Evolutionary conservation across 2,888 invertebrate genomes (phyloP).

Genomic region (Icerya purchasi): DNA sequence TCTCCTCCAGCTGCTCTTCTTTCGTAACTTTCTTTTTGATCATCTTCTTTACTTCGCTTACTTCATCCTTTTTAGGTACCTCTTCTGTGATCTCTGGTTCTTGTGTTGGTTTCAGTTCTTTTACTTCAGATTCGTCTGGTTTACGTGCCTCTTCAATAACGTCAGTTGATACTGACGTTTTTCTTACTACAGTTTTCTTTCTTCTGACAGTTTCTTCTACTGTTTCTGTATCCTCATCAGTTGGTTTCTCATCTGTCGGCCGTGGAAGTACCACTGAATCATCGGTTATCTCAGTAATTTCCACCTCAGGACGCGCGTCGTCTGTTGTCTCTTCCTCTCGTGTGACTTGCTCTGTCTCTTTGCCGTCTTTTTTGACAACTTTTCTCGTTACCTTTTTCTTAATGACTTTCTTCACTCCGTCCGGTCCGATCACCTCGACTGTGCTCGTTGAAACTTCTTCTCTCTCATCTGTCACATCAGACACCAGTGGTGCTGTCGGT

Average conservation of each 20-base stretch:
- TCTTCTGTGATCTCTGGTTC: background rate
- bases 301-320: no score
- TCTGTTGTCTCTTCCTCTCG: conserved; percentile 17
- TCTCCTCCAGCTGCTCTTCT: no score
- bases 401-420: no score
- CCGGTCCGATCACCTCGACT: no score
- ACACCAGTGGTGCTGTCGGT: no score
- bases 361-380: conserved; percentile 19
- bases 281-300: background rate
- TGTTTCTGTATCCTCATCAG: conserved; percentile 19
- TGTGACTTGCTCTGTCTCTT: conserved; percentile 27
- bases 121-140: background rate
- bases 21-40: no score
- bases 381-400: no score
- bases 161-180: background rate
- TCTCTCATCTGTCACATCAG: no score
- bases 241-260: no score
- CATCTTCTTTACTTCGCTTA: no score
- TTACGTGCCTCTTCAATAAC: background rate
- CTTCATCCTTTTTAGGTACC: background rate
- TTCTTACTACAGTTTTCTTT: conserved; percentile 15
- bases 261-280: no score
- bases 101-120: background rate
- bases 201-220: conserved; percentile 27
- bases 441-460: no score